A percentile compares a stretch with the other conserved stretches of the same genome.
Evolutionary conservation across 92 coral and sea anemone genomes (phyloP).

Genomic region (Epizoanthus fatuus): DNA sequence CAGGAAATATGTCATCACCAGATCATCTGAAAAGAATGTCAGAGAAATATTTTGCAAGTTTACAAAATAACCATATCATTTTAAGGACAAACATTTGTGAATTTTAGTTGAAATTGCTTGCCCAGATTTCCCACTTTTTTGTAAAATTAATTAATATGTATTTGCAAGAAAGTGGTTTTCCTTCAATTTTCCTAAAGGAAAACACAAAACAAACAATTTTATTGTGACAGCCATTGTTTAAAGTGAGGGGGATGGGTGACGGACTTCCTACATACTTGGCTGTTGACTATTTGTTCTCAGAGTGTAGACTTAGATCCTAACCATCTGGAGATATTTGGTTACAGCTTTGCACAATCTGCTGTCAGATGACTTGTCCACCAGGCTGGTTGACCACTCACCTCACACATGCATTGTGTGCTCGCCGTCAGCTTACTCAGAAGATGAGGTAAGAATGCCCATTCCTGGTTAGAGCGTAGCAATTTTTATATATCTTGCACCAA

Average conservation of each 20-base stretch:
- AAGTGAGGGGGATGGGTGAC: neutral
- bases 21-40: no score
- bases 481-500: neutral
- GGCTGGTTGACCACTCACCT: constrained; percentile 89
- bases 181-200: no score
- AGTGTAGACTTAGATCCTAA: neutral
- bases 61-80: no score
- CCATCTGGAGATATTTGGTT: neutral
- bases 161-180: no score
- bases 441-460: constrained; percentile 71
- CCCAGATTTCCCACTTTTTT: no score
- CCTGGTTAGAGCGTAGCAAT: neutral
- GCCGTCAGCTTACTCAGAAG: constrained; percentile 91
- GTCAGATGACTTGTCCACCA: constrained; percentile 83
- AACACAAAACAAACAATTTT: no score
- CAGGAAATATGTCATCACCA: no score
- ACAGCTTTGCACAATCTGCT: constrained; percentile 93
- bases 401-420: constrained; percentile 92
- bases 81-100: no score
- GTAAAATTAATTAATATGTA: no score
- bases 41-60: no score
- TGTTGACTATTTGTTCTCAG: neutral
- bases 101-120: no score
- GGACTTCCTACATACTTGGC: neutral
- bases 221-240: neutral